These are phyloP conservation scores for Solenopsis invicta DNA, from an alignment of 1,140 invertebrate species.

Conservation along the genomic window DNA sequence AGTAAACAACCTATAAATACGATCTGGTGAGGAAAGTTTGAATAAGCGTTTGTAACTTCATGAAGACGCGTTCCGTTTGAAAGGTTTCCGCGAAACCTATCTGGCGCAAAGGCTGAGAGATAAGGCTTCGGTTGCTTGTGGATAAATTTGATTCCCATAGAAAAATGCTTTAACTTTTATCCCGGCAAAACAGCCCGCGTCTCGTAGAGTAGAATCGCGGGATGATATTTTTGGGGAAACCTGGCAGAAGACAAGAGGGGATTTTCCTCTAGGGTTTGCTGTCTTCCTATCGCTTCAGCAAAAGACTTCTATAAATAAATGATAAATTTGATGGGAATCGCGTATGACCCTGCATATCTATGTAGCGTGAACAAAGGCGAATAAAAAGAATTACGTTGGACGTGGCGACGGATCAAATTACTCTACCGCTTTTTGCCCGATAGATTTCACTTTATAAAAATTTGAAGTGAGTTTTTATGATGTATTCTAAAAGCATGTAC, in stretches of 20 bases:
- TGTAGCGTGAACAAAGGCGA: slow-evolving; percentile 14
- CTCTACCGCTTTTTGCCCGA: not conserved
- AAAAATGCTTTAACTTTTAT: slow-evolving; percentile 45
- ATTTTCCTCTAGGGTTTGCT: slow-evolving; percentile 22
- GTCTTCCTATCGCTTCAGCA: slow-evolving; percentile 40
- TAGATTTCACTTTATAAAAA: slow-evolving; percentile 26
- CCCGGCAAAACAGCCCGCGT: slow-evolving; percentile 17
- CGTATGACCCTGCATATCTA: not conserved
- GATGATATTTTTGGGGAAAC: slow-evolving; percentile 31
- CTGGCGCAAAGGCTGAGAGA: not conserved
- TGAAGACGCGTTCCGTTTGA: slow-evolving; percentile 12
- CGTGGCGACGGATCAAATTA: not conserved
- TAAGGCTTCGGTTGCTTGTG: not conserved
- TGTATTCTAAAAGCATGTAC: not conserved
- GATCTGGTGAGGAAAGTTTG: not conserved
- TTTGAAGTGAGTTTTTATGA: not conserved
- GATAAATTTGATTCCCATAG: slow-evolving; percentile 22
- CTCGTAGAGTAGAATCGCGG: not conserved
- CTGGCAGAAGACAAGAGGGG: slow-evolving; percentile 25
- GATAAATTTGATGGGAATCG: slow-evolving; percentile 12
- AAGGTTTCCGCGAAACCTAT: not conserved
- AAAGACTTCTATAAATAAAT: slow-evolving; percentile 18
- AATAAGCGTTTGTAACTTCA: slow-evolving; percentile 16
- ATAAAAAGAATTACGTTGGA: not conserved
- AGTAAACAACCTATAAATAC: slow-evolving; percentile 5